phyloP scores from a whole-genome alignment of 1,140 invertebrate genomes.

The Hylaeus anthracinus region DNA sequence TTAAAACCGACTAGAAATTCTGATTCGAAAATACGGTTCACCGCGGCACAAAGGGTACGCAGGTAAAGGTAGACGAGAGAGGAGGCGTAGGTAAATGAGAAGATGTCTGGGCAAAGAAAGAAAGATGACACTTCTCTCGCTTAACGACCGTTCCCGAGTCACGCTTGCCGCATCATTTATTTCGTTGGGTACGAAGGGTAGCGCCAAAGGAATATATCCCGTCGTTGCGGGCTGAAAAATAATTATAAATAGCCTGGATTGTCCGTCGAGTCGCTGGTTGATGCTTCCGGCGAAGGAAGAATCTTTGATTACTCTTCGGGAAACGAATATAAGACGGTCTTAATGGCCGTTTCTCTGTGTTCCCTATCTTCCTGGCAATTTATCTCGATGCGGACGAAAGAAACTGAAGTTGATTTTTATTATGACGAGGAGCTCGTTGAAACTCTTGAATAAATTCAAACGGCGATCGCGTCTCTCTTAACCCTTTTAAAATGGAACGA shows the following conservation, averaged over 20 bases:
- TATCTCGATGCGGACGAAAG: background rate
- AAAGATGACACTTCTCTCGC: constrained; percentile 21
- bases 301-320: too few species aligned
- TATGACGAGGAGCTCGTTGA: too few species aligned
- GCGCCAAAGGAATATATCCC: constrained; percentile 6
- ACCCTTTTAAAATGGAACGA: too few species aligned
- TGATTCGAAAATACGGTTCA: constrained; percentile 18
- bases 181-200: constrained; percentile 2
- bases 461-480: too few species aligned
- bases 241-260: constrained; percentile 9
- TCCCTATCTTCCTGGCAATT: background rate
- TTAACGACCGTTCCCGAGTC: constrained; percentile 33
- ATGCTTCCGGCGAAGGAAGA: background rate
- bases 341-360: background rate
- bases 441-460: too few species aligned
- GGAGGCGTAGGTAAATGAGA: constrained; percentile 27
- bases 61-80: background rate
- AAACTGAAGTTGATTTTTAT: background rate
- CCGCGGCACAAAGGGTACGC: background rate
- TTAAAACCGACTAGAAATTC: constrained; percentile 16
- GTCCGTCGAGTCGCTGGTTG: background rate
- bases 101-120: constrained; percentile 31
- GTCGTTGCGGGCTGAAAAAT: background rate
- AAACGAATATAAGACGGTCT: background rate
- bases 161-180: constrained; percentile 32